phyloP scores from a whole-genome alignment of 2,113 vertebrate species.

The Datnioides undecimradiatus region DNA sequence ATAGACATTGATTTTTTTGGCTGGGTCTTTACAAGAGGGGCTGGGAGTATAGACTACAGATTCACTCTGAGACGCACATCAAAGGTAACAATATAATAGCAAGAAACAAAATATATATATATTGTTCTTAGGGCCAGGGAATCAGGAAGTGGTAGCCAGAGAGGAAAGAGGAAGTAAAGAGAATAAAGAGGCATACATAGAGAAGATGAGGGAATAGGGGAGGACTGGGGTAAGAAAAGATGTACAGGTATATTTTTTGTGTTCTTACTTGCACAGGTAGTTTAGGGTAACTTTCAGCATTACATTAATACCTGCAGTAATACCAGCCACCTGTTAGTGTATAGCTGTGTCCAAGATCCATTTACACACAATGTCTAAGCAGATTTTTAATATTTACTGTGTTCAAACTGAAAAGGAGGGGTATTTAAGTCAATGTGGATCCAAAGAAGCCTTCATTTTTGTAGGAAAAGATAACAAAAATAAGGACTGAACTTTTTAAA shows the following conservation, averaged over 20 bases:
- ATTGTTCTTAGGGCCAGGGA: neutral
- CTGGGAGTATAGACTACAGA: slow-evolving; percentile 34
- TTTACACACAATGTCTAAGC: neutral
- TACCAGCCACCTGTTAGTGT: neutral
- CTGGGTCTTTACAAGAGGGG: slow-evolving; percentile 38
- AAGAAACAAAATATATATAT: slow-evolving; percentile 2
- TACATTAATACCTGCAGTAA: slow-evolving; percentile 15
- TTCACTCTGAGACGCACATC: slow-evolving; percentile 44
- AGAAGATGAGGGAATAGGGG: neutral
- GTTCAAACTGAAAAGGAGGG: neutral
- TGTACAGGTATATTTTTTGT: slow-evolving; percentile 1
- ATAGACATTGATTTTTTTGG: slow-evolving; percentile 63
- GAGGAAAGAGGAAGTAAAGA: neutral
- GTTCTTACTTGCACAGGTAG: neutral
- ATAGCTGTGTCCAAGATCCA: neutral
- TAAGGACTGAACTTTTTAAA: too few relatives aligned
- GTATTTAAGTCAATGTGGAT: neutral
- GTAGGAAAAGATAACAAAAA: neutral
- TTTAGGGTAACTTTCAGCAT: slow-evolving; percentile 7
- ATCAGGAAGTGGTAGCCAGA: neutral
- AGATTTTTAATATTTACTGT: neutral
- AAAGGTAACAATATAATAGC: slow-evolving; percentile 22
- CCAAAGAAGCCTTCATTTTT: neutral
- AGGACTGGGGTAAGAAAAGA: neutral
- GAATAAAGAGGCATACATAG: neutral